Percentiles rank a stretch among this genome's conserved stretches.
phyloP scores from a whole-genome alignment of 2,113 vertebrate species.

The Myrmophylax atrothorax region DNA sequence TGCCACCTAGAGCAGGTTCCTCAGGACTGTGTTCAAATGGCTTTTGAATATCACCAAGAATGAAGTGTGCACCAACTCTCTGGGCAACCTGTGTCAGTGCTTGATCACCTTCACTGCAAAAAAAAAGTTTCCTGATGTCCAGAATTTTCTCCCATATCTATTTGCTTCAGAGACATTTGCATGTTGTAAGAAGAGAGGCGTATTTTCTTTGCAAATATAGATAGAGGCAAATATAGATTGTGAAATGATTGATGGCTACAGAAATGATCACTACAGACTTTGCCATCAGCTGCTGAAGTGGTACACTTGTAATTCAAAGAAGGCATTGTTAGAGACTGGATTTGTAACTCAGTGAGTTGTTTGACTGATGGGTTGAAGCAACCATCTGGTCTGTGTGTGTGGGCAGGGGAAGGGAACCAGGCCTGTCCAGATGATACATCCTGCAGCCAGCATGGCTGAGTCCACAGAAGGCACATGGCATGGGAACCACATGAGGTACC shows the following conservation, averaged over 20 bases:
- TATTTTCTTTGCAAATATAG: background rate
- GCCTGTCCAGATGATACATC: no score
- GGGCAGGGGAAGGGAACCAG: no score
- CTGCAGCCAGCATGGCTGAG: no score
- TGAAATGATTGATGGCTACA: background rate
- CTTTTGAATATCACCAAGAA: background rate
- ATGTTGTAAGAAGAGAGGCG: background rate
- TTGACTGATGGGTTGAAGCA: no score
- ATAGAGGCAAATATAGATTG: background rate
- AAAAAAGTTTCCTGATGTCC: background rate
- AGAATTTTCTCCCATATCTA: background rate
- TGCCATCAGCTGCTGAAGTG: background rate
- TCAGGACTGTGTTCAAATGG: background rate
- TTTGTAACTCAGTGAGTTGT: no score
- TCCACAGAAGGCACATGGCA: no score
- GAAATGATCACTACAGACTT: background rate
- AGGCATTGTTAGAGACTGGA: no score
- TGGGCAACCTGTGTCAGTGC: rapidly evolving
- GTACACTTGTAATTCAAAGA: background rate
- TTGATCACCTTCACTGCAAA: background rate
- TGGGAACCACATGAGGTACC: no score
- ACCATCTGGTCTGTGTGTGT: no score
- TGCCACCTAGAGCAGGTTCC: background rate
- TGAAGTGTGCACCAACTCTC: background rate
- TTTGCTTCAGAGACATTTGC: background rate